phyloP scores from a whole-genome alignment of 2,113 vertebrate species.

The Bujurquina vittata region DNA sequence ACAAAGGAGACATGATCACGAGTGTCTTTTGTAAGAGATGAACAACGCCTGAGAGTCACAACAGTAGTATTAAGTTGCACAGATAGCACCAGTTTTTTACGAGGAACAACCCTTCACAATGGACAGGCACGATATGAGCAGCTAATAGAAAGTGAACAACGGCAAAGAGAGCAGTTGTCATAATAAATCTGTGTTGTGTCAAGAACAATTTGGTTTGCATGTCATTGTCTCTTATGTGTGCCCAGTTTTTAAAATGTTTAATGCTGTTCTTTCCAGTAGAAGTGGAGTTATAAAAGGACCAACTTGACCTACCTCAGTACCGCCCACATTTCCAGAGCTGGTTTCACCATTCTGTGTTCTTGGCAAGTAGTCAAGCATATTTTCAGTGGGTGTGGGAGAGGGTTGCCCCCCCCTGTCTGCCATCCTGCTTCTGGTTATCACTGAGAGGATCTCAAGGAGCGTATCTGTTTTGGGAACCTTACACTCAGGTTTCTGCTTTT shows the following conservation, averaged over 20 bases:
- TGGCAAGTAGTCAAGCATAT: background rate
- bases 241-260: conserved; percentile 54
- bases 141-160: conserved; percentile 54
- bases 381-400: background rate
- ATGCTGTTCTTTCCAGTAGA: conserved; percentile 26
- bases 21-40: conserved; percentile 22
- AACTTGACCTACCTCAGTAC: background rate
- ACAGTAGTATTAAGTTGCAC: conserved; percentile 14
- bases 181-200: conserved; percentile 45
- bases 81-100: conserved; percentile 27
- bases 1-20: conserved; percentile 24
- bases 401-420: background rate
- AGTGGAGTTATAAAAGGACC: conserved; percentile 15
- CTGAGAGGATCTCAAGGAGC: background rate
- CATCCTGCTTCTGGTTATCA: background rate
- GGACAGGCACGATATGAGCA: conserved; percentile 17
- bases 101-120: conserved; percentile 12
- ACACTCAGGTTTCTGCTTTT: background rate
- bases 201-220: conserved; percentile 41
- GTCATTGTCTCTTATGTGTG: conserved; percentile 16
- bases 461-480: background rate
- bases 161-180: conserved; percentile 32
- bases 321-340: conserved; percentile 4
- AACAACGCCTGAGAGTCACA: conserved; percentile 25
- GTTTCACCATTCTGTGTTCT: background rate